These are phyloP conservation scores for Erpobdella octoculata DNA, from an alignment of 2,888 invertebrate genomes.

Conservation along the genomic window DNA sequence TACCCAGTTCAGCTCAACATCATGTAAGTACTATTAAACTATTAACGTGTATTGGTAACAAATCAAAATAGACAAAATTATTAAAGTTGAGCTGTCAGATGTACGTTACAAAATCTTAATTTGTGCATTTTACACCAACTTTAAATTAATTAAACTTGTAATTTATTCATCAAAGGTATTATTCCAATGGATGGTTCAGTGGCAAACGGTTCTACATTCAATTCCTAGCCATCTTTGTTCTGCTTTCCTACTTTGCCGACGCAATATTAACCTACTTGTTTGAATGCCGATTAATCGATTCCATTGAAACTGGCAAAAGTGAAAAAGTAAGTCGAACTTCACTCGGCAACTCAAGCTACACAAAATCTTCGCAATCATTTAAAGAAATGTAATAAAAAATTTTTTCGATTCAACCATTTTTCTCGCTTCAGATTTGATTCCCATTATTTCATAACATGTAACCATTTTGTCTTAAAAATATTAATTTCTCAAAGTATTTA, in stretches of 20 bases:
- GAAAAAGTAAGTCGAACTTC: too few relatives aligned
- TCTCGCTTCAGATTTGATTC: too few relatives aligned
- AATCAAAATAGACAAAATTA: too few relatives aligned
- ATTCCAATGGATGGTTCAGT: neutral
- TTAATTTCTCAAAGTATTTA: too few relatives aligned
- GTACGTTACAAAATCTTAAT: neutral
- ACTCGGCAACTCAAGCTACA: too few relatives aligned
- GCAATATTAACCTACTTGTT: neutral
- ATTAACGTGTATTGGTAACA: too few relatives aligned
- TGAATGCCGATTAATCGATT: neutral
- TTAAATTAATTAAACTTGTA: neutral
- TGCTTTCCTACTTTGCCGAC: neutral
- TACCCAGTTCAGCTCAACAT: neutral
- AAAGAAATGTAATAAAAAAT: too few relatives aligned
- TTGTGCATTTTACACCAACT: neutral
- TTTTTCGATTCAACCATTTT: too few relatives aligned
- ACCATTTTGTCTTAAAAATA: too few relatives aligned
- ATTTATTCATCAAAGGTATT: neutral
- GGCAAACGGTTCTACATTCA: constrained; percentile 6
- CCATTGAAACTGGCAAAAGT: neutral
- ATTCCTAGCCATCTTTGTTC: neutral
- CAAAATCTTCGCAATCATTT: too few relatives aligned
- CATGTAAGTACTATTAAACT: too few relatives aligned
- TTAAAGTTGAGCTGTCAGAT: neutral
- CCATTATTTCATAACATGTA: too few relatives aligned